Evolutionary conservation across 2,797 vertebrate species (phyloP), one percentile per base, ranked within the genome.

Genomic region (Sebastolobus altivelis): DNA sequence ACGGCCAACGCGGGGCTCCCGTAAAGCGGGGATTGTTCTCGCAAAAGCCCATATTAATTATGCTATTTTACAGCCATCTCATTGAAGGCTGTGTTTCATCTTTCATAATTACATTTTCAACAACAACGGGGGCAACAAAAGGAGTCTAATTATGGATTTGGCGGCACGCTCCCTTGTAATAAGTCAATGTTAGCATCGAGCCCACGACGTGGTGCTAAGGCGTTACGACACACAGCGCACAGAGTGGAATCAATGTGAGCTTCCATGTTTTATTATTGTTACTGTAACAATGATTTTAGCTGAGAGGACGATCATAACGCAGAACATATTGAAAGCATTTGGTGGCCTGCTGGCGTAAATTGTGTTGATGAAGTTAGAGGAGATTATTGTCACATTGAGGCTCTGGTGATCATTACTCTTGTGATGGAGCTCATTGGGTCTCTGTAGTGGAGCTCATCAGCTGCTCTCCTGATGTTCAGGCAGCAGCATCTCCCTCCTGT

Each of bases 31-130:
- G 96, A 99, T 98, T 98, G 97, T 99, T 99, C 97, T 98, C 96
- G 95, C 97, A 99, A 99, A 98, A 98, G 97, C 98, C 97, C 97
- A 98, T 99, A 99, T 99, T 99, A 99, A 99, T 99, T 99, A 98
- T 99, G 98, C 98, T 98, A 98, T 99, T 99, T 96, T 99, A 99
- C 97, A 96, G 97, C 97, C 96, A 97, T 98, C 97, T 97, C 97
- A 97, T 97, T 97, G 97, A 98, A 97, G 97, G 97, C 97, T 97
- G 97, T 97, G 97, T 99, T 99, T 98, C 98, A 99, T 99, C 97
- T 98, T 98, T 99, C 97, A 99, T 99, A 99, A 99, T 99, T 99
- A 99, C 97, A 98, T 99, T 98, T 98, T 97, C 95, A 95, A 96
- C 95, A 96, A 96, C 95, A 96, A 96, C 94, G 78, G 88, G 90